Conservation (phyloP, 2,113 vertebrate genomes). For the Sarotherodon lohbergeri region DNA sequence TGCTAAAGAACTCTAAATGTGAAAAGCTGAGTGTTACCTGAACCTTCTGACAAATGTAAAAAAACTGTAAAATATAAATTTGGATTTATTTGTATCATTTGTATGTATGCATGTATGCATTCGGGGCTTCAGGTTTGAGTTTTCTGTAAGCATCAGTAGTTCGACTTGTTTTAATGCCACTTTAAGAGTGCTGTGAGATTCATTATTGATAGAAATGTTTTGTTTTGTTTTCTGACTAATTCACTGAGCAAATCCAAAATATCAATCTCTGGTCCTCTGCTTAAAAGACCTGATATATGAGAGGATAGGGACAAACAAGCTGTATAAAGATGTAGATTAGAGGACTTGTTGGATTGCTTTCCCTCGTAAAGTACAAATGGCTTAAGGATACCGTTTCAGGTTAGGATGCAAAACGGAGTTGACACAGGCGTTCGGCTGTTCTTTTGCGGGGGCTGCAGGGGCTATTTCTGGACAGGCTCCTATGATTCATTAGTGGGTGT, state of each 20-base stretch:
- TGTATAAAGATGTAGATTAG: not conserved
- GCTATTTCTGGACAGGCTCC: constrained; percentile 53
- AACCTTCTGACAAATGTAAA: not conserved
- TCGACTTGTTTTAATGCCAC: not conserved
- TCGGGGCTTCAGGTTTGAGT: not conserved
- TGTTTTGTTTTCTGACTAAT: not conserved
- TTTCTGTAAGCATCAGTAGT: not conserved
- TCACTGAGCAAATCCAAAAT: not conserved
- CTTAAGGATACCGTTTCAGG: not conserved
- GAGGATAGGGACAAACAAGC: not conserved
- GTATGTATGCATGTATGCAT: not conserved
- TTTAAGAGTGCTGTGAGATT: not conserved
- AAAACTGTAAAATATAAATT: not conserved
- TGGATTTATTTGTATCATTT: not conserved
- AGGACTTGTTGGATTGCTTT: not conserved
- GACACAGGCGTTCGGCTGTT: not conserved
- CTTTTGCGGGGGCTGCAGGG: not conserved
- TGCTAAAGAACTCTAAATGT: not conserved
- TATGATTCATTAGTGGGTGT: constrained; percentile 50
- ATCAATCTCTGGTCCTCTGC: not conserved
- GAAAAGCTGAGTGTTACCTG: not conserved
- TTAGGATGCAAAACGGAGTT: not conserved
- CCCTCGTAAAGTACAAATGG: not conserved
- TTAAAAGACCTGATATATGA: not conserved
- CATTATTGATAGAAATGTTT: not conserved